Base-by-base conservation (phyloP, 1,140 invertebrate genomes). In the Piezodorus guildinii region DNA sequence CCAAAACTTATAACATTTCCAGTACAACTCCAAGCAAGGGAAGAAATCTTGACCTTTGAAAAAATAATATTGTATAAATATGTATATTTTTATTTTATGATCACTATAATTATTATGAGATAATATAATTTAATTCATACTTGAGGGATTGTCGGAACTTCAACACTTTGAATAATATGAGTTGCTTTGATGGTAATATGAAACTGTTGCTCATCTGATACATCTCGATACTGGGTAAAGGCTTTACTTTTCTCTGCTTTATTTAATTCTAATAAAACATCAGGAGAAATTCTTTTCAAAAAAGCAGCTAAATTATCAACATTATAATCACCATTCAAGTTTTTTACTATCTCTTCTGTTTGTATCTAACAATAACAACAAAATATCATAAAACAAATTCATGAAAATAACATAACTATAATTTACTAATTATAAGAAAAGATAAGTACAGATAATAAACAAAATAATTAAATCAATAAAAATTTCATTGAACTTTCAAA, bases 1-100 rank as follows among this genome's bases (percentile, higher is more conserved):
- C 58, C 65, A 12, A 66, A 25, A 56, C 58, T 59, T 1, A 66
- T 54, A n/a, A 64, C 49, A 59, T 61, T 64, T 9, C 62, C 65
- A 44, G 61, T 66, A 25, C 65, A 66, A 66, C 62, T 66, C 65
- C 65, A 66, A 43, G 62, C 46, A 2, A 64, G 14, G 19, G 27
- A 51, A 12, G 62, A 66, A 10, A 66, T 62, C 54, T 54, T 25
- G 19, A 63, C 49, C 65, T 66, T n/a, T 14, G 30, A 64, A n/a
- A 52, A 17, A 54, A 52, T 34, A 61, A 49, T 30, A 43, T 17
- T 30, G 19, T 49, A 44, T n/a, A 17, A 61, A 61, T 43, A n/a
- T 43, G 3, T 44, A 39, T 17, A 2, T 56, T 21, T 10, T 25
- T 21, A 58, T 27, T 5, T 27, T 27, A 25, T 44, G 19, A 3